Evolutionary conservation across 2,888 invertebrate genomes (phyloP).

Genomic region (Drosophila paranaensis): DNA sequence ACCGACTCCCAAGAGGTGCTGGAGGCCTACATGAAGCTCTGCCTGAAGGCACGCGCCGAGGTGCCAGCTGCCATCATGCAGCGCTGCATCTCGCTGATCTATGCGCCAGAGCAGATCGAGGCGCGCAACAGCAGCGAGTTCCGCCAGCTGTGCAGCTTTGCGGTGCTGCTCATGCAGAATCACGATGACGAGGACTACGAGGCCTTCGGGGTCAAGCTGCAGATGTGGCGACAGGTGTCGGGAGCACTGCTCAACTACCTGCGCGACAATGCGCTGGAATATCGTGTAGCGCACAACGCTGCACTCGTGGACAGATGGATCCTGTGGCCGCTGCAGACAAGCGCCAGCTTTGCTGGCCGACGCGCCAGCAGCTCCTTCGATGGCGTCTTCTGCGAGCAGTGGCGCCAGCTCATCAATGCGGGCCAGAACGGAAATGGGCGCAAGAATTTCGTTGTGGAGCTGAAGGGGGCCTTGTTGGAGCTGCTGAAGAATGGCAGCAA

Average conservation of each 20-base stretch:
- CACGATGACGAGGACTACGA: conserved; percentile 76
- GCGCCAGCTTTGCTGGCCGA: conserved; percentile 68
- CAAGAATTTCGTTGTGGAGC: conserved; percentile 57
- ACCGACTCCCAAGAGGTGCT: conserved; percentile 43
- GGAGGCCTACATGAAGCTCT: conserved; percentile 64
- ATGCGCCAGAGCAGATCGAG: conserved; percentile 51
- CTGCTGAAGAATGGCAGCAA: conserved; percentile 58
- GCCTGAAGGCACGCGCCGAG: conserved; percentile 59
- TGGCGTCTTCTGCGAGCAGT: conserved; percentile 67
- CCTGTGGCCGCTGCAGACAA: conserved; percentile 80
- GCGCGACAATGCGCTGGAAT: conserved; percentile 63
- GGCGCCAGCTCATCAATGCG: conserved; percentile 74
- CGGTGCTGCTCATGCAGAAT: conserved; percentile 63
- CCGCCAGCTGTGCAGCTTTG: conserved; percentile 55
- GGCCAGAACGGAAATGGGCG: conserved; percentile 72
- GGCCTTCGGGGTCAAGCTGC: conserved; percentile 69
- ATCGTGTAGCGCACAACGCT: conserved; percentile 68
- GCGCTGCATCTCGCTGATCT: conserved; percentile 66
- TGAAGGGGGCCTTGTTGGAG: conserved; percentile 54
- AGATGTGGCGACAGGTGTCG: conserved; percentile 80
- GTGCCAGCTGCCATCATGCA: conserved; percentile 72
- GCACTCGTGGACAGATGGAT: conserved; percentile 77
- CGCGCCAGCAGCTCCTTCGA: conserved; percentile 62
- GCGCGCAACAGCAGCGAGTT: conserved; percentile 56
- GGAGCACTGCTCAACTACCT: conserved; percentile 64